phyloP scores from a whole-genome alignment of 2,113 vertebrate genomes.

The Zonotrichia leucophrys region DNA sequence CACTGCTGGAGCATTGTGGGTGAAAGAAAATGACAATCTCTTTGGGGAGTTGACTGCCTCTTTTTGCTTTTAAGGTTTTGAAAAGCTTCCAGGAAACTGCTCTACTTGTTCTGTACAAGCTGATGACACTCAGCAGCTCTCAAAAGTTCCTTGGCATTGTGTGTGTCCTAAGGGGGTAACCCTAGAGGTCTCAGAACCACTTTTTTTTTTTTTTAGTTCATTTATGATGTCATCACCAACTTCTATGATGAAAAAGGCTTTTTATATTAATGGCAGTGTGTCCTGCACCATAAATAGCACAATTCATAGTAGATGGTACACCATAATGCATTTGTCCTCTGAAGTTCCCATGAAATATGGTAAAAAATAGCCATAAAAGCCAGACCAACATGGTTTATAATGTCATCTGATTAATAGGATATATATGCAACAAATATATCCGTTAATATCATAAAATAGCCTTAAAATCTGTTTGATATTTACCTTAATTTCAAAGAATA shows the following conservation, averaged over 20 bases:
- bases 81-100: background rate
- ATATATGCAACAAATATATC: background rate
- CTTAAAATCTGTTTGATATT: background rate
- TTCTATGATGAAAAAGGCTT: background rate
- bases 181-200: background rate
- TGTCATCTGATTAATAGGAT: background rate
- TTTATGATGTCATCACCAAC: background rate
- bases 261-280: background rate
- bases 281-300: background rate
- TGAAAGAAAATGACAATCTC: background rate
- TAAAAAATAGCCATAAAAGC: background rate
- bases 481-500: background rate
- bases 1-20: background rate
- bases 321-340: background rate
- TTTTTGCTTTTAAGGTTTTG: background rate
- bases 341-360: background rate
- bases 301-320: background rate
- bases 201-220: background rate
- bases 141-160: background rate
- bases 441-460: background rate
- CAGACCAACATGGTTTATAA: background rate
- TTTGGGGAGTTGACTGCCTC: background rate
- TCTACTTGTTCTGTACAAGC: background rate
- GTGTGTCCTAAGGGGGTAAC: background rate
- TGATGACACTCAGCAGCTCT: background rate